Base-by-base conservation (phyloP, 2,797 vertebrate genomes). In the Tarsius wallacei region DNA sequence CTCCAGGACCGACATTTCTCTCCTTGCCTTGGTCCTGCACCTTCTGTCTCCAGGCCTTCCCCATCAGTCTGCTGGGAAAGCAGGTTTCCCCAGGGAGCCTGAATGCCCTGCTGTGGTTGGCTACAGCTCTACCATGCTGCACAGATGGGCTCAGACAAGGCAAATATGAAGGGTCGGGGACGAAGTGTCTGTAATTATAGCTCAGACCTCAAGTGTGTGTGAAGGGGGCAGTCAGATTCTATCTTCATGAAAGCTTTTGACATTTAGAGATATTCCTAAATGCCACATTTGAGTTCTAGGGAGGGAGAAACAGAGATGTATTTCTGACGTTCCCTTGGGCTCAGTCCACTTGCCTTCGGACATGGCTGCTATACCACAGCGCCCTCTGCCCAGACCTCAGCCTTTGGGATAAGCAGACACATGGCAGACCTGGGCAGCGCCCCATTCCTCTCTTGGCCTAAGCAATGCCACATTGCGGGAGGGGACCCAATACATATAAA, bases 111-210 rank as follows among this genome's bases (percentile, higher is more conserved):
- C 97, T 47, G 0, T 71, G 42, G 80, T 64, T 94, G 26, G 0
- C 82, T 76, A 64, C 73, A 90, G 78, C 71, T 82, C 63, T 68
- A 57, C 33, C 78, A 1, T 87, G 42, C 91, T 73, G 91, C 73
- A 4, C 81, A 82, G 74, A 36, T 63, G 86, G 94, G 57, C 96
- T 98, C 96, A 88, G 94, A 97, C 66, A 17, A 94, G 95, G 95
- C 95, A 92, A 97, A 91, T 84, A 90, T 16, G 90, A 86, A 97
- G 31, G 0, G 0, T 21, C 14, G 0, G 2, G 64, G 78, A 91
- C 83, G 33, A 19, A 71, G n/a, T 71, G 76, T 87, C 97, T 97
- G 31, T 76, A 0, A 2, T 14, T 49, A 96, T 73, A 97, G 24
- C 47, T 14, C 73, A 88, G 96, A 91, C 87, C 70, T 77, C 83